Percentiles rank a stretch among this genome's conserved stretches.
Conservation (phyloP, 2,888 invertebrate species). For the Muscina levida region DNA sequence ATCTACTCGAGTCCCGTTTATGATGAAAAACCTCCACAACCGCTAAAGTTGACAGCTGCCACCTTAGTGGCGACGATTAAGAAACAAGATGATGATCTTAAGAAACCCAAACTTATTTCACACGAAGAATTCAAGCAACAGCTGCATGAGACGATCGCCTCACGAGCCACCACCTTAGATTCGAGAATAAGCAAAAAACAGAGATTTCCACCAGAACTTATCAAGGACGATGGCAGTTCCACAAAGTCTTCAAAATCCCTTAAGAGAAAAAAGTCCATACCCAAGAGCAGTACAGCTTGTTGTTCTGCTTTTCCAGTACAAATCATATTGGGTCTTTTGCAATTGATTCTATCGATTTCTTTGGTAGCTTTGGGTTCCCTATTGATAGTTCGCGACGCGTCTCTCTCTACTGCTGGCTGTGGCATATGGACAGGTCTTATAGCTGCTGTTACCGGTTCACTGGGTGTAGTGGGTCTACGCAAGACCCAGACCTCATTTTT, state of each 20-base stretch:
- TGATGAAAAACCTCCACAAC: conserved; percentile 72
- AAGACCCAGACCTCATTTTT: conserved; percentile 79
- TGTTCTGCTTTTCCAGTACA: conserved; percentile 76
- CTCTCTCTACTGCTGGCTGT: conserved; percentile 77
- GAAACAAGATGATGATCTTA: conserved; percentile 56
- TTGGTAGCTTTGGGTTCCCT: conserved; percentile 78
- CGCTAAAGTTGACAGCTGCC: conserved; percentile 71
- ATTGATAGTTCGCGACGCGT: conserved; percentile 77
- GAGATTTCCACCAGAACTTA: conserved; percentile 76
- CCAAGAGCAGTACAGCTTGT: conserved; percentile 70
- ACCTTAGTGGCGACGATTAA: conserved; percentile 67
- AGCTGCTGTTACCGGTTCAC: conserved; percentile 78
- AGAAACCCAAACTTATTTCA: conserved; percentile 74
- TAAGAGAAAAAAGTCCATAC: conserved; percentile 60
- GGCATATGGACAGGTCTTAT: conserved; percentile 79
- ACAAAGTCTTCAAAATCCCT: conserved; percentile 68
- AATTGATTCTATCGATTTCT: conserved; percentile 76
- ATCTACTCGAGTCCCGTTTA: conserved; percentile 79
- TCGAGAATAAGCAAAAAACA: conserved; percentile 78
- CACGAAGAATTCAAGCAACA: conserved; percentile 77
- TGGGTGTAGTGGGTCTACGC: conserved; percentile 79
- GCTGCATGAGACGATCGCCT: conserved; percentile 72
- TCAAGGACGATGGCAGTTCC: conserved; percentile 72
- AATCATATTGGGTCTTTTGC: conserved; percentile 77
- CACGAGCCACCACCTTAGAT: conserved; percentile 72